phyloP scores from a whole-genome alignment of 2,797 vertebrate species.

The Eptatretus atami region DNA sequence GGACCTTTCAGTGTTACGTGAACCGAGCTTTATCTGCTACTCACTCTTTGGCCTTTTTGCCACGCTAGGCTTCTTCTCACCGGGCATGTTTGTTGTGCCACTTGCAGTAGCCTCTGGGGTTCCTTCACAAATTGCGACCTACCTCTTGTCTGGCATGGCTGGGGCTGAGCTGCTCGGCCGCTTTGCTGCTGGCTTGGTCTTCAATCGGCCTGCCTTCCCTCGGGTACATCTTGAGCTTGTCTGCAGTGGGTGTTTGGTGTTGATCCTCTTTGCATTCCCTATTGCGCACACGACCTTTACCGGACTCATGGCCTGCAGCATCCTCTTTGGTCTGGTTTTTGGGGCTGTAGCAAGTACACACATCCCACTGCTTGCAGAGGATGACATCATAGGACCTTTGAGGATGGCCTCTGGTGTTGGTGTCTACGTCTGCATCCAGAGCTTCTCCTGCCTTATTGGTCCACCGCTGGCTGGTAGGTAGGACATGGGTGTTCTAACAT shows the following conservation, averaged over 20 bases:
- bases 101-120: slow-evolving; percentile 42
- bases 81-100: slow-evolving; percentile 56
- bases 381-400: slow-evolving; percentile 54
- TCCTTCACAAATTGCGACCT: slow-evolving; percentile 25
- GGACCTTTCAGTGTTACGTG: slow-evolving; percentile 51
- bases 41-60: slow-evolving; percentile 69
- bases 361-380: slow-evolving; percentile 67
- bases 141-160: slow-evolving; percentile 49
- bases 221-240: slow-evolving; percentile 54
- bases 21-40: slow-evolving; percentile 51
- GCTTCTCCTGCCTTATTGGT: slow-evolving; percentile 58
- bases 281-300: slow-evolving; percentile 15
- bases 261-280: slow-evolving; percentile 44
- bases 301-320: slow-evolving; percentile 31
- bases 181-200: slow-evolving; percentile 32
- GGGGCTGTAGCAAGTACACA: slow-evolving; percentile 48
- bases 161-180: slow-evolving; percentile 50
- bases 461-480: slow-evolving; percentile 71
- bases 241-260: slow-evolving; percentile 23
- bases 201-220: slow-evolving; percentile 21
- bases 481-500: background rate
- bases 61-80: slow-evolving; percentile 68
- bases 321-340: slow-evolving; percentile 48
- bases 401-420: slow-evolving; percentile 65
- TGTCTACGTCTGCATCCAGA: slow-evolving; percentile 73